Evolutionary conservation across 23 tunicate species (phyloP).

Genomic region (Trididemnum nubilum): DNA sequence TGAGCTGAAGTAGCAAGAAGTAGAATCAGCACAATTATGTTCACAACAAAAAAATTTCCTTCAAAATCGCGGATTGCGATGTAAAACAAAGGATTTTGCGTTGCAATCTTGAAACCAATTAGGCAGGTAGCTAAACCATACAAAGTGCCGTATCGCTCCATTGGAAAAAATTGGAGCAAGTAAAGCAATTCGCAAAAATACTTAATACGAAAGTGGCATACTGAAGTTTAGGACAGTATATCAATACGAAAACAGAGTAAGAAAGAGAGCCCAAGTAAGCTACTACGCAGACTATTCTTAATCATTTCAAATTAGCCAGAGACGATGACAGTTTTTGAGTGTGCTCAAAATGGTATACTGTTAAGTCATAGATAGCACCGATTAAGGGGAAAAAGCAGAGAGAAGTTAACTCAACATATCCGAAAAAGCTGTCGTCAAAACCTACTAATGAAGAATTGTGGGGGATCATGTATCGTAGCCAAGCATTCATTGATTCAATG

Average conservation of each 20-base stretch:
- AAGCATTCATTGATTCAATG: not conserved
- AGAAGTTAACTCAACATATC: not conserved
- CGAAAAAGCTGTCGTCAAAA: not conserved
- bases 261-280: not conserved
- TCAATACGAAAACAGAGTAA: not conserved
- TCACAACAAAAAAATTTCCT: not conserved
- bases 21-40: not conserved
- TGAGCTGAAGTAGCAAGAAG: not conserved
- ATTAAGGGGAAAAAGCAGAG: not conserved
- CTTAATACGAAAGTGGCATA: not conserved
- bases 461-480: not conserved
- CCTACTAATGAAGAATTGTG: not conserved
- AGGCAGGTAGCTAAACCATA: not conserved
- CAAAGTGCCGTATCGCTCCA: slow-evolving; percentile 2
- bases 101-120: not conserved
- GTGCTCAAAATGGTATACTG: not conserved
- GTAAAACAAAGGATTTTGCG: slow-evolving; percentile 2
- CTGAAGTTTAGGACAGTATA: not conserved
- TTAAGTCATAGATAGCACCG: not conserved
- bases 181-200: not conserved
- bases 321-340: not conserved
- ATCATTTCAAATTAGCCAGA: not conserved
- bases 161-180: not conserved
- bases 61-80: not conserved
- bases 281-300: not conserved